Evolutionary conservation across 2,113 vertebrate genomes (phyloP).

Genomic region (Istiophorus platypterus): DNA sequence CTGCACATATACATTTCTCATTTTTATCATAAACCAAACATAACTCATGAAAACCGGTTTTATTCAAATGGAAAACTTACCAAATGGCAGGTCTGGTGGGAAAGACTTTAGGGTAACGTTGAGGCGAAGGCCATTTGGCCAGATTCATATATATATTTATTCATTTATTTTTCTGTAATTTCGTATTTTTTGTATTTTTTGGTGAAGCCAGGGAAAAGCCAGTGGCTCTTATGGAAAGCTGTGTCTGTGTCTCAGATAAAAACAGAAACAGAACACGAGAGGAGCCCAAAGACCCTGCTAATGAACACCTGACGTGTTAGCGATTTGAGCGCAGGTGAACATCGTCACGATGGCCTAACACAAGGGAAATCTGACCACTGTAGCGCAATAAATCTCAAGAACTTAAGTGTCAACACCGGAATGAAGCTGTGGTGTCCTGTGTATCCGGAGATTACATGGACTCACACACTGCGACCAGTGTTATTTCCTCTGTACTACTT

Average conservation of each 20-base stretch:
- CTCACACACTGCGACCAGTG: background rate
- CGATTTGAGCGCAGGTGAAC: background rate
- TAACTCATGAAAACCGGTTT: no score
- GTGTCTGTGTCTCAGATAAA: background rate
- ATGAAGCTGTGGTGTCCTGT: background rate
- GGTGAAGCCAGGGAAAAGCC: background rate
- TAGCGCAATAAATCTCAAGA: background rate
- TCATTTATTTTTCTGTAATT: conserved; percentile 22
- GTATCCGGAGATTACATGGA: background rate
- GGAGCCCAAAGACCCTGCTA: background rate
- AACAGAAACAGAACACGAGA: background rate
- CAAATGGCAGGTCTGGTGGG: no score
- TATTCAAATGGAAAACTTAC: no score
- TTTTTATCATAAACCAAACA: no score
- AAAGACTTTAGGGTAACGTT: background rate
- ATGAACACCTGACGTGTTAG: background rate
- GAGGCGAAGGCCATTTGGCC: background rate
- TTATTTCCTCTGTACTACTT: background rate
- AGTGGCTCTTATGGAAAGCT: background rate
- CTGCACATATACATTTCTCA: no score
- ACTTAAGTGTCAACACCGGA: conserved; percentile 15
- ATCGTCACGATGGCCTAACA: background rate
- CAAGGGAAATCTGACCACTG: conserved; percentile 15
- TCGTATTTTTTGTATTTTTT: background rate
- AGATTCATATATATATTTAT: background rate